phyloP scores from a whole-genome alignment of 2,113 vertebrate genomes.

The Xiphorhynchus elegans region DNA sequence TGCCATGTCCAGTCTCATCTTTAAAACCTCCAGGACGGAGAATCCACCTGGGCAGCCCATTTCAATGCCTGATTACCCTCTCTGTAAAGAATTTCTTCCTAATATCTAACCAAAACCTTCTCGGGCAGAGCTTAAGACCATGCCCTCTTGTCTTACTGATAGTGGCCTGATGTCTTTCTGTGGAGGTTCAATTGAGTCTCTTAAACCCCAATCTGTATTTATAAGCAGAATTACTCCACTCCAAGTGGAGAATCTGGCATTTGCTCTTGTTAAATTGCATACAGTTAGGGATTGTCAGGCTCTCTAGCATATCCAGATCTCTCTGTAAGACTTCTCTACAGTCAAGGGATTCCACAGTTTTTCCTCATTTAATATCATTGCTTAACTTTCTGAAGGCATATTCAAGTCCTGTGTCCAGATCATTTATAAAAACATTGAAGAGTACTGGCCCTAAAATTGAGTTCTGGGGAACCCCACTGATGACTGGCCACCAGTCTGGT shows the following conservation, averaged over 20 bases:
- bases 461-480: neutral
- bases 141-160: too few relatives aligned
- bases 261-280: neutral
- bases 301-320: neutral
- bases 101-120: too few relatives aligned
- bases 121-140: too few relatives aligned
- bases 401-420: neutral
- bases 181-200: neutral
- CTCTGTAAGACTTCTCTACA: neutral
- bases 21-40: too few relatives aligned
- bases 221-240: neutral
- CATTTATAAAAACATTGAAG: neutral
- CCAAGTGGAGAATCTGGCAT: neutral
- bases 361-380: neutral
- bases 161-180: neutral
- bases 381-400: neutral
- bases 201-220: fast-evolving
- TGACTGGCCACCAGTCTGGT: neutral
- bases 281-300: fast-evolving
- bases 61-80: too few relatives aligned
- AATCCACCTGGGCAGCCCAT: too few relatives aligned
- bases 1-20: too few relatives aligned
- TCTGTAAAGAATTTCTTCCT: too few relatives aligned
- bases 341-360: neutral
- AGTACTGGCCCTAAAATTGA: neutral